phyloP scores from a whole-genome alignment of 2,113 vertebrate genomes.

The Pteropus alecto region DNA sequence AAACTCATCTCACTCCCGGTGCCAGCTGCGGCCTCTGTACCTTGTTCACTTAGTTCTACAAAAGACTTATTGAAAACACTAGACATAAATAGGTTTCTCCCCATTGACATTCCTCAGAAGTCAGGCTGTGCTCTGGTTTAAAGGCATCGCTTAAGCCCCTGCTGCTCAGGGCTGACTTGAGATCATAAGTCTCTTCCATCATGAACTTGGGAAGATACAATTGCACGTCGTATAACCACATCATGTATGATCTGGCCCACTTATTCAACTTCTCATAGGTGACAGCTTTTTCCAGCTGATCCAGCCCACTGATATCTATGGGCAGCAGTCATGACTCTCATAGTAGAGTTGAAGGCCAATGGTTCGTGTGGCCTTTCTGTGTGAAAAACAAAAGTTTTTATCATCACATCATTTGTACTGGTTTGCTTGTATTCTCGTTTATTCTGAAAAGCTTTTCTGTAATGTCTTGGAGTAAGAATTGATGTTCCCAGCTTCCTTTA shows the following conservation, averaged over 20 bases:
- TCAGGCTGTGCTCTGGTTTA: slow-evolving; percentile 67
- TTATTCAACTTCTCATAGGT: slow-evolving; percentile 86
- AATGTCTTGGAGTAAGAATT: too few species aligned
- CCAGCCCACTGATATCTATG: slow-evolving; percentile 80
- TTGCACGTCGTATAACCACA: slow-evolving; percentile 80
- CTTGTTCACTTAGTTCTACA: slow-evolving; percentile 92
- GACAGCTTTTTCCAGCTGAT: slow-evolving; percentile 87
- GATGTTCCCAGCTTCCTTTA: too few species aligned
- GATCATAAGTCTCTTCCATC: slow-evolving; percentile 86
- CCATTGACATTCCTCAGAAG: slow-evolving; percentile 88
- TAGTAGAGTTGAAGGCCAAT: slow-evolving; percentile 89
- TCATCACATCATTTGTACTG: slow-evolving; percentile 89
- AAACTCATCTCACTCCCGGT: slow-evolving; percentile 80
- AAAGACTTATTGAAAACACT: slow-evolving; percentile 91
- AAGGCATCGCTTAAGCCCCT: slow-evolving; percentile 91
- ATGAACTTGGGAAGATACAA: slow-evolving; percentile 87
- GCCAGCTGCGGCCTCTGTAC: slow-evolving; percentile 89
- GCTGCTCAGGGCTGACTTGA: slow-evolving; percentile 81
- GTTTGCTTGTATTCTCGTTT: slow-evolving; percentile 83
- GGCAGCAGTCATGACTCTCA: slow-evolving; percentile 86
- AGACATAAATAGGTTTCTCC: slow-evolving; percentile 86
- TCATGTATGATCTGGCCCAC: slow-evolving; percentile 84
- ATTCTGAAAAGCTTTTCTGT: too few species aligned
- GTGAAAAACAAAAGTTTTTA: slow-evolving; percentile 73
- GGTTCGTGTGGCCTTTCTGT: slow-evolving; percentile 76